phyloP scores from a whole-genome alignment of 2,888 invertebrate species.

The Tiliacea citrago region DNA sequence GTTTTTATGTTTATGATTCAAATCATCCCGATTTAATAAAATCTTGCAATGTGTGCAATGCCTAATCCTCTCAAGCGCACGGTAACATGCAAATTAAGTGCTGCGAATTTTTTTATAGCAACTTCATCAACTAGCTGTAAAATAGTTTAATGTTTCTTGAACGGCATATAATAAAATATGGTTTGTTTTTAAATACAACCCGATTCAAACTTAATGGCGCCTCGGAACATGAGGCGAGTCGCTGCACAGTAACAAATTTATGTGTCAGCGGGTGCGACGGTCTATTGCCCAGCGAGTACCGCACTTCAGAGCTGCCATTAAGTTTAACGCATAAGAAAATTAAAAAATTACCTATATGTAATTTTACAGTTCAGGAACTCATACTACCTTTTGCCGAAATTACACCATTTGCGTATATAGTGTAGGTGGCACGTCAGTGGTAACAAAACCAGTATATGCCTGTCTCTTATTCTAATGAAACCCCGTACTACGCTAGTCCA shows the following conservation, averaged over 20 bases:
- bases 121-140: constrained; percentile 12
- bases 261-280: no score
- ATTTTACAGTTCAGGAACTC: neutral
- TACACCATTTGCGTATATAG: neutral
- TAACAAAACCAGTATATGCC: no score
- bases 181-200: neutral
- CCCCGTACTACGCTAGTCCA: no score
- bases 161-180: neutral
- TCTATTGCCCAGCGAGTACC: no score
- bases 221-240: no score
- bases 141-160: constrained; percentile 14
- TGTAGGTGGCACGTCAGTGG: no score
- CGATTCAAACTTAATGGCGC: no score
- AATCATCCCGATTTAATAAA: neutral
- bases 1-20: neutral
- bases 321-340: no score
- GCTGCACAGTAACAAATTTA: no score
- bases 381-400: neutral
- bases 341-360: no score
- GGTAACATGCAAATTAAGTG: constrained; percentile 18
- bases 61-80: constrained; percentile 29
- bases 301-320: no score
- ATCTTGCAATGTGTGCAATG: neutral
- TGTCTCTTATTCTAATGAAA: no score
- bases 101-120: constrained; percentile 11